Base-by-base conservation (phyloP, 2,113 vertebrate species). In the Puffinus mauretanicus region DNA sequence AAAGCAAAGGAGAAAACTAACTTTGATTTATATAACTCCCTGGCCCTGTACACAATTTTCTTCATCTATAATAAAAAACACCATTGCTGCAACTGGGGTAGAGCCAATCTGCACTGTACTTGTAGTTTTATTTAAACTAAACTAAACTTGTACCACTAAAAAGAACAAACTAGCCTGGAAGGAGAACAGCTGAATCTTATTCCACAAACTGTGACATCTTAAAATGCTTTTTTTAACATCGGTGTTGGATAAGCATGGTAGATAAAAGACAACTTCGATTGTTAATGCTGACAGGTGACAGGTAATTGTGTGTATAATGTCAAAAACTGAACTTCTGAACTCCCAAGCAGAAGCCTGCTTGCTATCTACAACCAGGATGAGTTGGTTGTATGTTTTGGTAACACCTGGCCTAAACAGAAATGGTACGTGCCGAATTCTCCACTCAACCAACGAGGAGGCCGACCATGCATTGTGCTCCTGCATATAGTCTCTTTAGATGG, bases 51-150 rank as follows among this genome's bases (percentile, higher is more conserved):
- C 52, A 57, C 20, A 19, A 42, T 52, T 85, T 72, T 82, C 25
- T 71, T 87, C 6, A 60, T 25, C 60, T 93, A 3, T 78, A 88
- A 92, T 44, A 66, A 93, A 91, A 32, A 19, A 1, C 6, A 91
- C 32, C 30, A 51, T 20, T 70, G 27, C 29, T 93, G 62, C 40
- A 54, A 58, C 7, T 65, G 40, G 12, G 8, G 24, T 57, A 78
- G 40, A 91, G 77, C 10, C 25, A 81, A 80, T 62, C 57, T 88
- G n/a, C 65, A 55, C 46, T 54, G 51, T 58, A 81, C 30, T 13
- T 80, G 44, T 30, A 86, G 60, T 67, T 93, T 93, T 67, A 69
- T 55, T 84, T 95, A 70, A 88, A 81, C n/a, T 62, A 54, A 96
- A 38, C 27, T 42, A 61, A 89, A 84, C 21, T 25, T 1, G 1